Evolutionary conservation across 2,113 vertebrate species (phyloP).

Genomic region (Alaudala cheleensis): DNA sequence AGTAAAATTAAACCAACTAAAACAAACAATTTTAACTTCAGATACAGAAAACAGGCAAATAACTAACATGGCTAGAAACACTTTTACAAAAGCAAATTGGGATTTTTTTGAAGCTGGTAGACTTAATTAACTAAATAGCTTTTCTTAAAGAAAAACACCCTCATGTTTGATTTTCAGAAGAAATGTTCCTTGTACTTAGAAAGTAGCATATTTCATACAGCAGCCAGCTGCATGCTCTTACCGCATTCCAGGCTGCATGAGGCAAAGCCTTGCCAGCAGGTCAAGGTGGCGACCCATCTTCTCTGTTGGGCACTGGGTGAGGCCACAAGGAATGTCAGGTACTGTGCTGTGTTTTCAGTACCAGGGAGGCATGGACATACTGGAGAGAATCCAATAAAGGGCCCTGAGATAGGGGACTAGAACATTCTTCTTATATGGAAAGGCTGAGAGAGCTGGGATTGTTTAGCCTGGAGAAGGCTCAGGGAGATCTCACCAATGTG

Average conservation of each 20-base stretch:
- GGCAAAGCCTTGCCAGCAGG: not conserved
- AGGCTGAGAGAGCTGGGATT: not conserved
- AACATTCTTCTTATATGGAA: not conserved
- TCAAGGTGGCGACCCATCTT: accelerated
- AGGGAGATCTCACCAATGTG: not conserved
- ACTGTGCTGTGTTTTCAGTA: not conserved
- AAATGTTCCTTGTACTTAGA: not conserved
- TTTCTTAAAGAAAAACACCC: not conserved
- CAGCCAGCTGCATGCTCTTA: not conserved
- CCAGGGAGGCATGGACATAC: not conserved
- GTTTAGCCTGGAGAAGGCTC: not conserved
- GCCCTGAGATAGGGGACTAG: not conserved
- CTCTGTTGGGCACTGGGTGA: not conserved
- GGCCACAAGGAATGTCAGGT: not conserved
- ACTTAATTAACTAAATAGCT: not conserved
- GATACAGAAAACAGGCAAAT: not conserved
- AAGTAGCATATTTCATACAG: not conserved
- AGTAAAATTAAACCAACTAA: not conserved
- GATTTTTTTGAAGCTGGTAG: not conserved
- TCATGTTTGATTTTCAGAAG: not conserved
- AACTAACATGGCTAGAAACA: not conserved
- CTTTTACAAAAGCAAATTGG: not conserved
- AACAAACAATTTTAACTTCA: not conserved
- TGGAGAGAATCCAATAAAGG: not conserved
- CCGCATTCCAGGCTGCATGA: not conserved